A percentile compares a stretch with the other conserved stretches of the same genome.
phyloP scores from a whole-genome alignment of 2,113 vertebrate species.

The Dromas ardeola region DNA sequence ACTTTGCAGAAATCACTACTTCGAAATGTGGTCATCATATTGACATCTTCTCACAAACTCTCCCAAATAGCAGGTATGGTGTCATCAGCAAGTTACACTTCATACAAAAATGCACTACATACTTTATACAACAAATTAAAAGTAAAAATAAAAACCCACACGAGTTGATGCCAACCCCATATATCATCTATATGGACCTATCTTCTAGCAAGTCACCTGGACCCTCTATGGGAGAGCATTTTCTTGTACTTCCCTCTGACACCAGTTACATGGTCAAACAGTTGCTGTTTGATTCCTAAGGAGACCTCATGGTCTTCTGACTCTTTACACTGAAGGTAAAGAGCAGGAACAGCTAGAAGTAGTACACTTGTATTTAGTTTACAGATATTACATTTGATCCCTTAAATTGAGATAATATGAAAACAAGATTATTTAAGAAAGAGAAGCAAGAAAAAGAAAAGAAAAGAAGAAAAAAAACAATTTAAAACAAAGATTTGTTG shows the following conservation, averaged over 20 bases:
- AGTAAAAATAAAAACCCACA: neutral
- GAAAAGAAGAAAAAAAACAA: neutral
- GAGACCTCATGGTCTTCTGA: neutral
- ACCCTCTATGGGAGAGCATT: neutral
- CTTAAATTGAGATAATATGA: neutral
- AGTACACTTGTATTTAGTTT: neutral
- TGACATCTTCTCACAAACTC: neutral
- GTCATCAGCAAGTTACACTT: neutral
- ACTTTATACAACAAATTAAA: neutral
- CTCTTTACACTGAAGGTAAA: neutral
- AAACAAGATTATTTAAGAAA: neutral
- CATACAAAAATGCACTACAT: neutral
- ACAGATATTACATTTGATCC: neutral
- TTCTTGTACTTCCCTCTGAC: neutral
- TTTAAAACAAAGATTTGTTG: neutral
- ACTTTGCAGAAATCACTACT: neutral
- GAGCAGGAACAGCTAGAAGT: neutral
- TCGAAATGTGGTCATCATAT: neutral
- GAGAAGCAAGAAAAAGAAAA: accelerated
- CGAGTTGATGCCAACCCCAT: neutral
- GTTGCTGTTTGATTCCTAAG: neutral
- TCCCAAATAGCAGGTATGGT: neutral
- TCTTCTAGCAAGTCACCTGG: neutral
- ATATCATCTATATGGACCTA: neutral
- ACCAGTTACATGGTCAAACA: neutral